phyloP scores from a whole-genome alignment of 92 coral and sea anemone species.

The Muricea muricata region DNA sequence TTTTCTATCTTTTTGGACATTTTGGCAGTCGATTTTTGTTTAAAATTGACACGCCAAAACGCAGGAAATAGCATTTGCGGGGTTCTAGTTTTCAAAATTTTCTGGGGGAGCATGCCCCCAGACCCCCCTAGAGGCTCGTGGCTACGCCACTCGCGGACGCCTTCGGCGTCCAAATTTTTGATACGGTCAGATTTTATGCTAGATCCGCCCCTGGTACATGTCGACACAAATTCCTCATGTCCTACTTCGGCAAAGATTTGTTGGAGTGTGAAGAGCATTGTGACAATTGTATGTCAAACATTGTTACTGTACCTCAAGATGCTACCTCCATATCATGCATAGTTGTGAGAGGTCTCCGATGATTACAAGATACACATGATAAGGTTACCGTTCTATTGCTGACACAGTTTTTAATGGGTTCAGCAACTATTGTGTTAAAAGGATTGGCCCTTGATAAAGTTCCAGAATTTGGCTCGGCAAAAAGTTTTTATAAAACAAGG shows the following conservation, averaged over 20 bases:
- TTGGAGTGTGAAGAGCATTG: constrained; percentile 49
- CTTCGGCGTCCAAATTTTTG: too few relatives aligned
- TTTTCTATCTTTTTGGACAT: too few relatives aligned
- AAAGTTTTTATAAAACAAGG: constrained; percentile 26
- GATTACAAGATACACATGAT: constrained; percentile 26
- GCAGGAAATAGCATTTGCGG: too few relatives aligned
- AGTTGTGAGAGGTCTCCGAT: constrained; percentile 32
- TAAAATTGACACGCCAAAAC: too few relatives aligned
- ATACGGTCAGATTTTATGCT: too few relatives aligned
- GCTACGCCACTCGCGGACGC: too few relatives aligned
- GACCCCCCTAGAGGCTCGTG: too few relatives aligned
- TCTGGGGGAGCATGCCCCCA: too few relatives aligned
- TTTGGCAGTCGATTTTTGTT: too few relatives aligned
- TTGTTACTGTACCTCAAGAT: constrained; percentile 29
- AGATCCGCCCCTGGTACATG: neutral
- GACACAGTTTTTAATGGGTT: constrained; percentile 56
- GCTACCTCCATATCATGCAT: constrained; percentile 19
- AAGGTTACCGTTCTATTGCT: constrained; percentile 47
- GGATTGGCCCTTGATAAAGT: constrained; percentile 43
- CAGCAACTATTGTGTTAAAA: constrained; percentile 44
- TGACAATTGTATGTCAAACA: constrained; percentile 39
- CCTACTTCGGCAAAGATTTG: constrained; percentile 36
- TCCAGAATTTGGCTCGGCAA: constrained; percentile 42
- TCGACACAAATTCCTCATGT: constrained; percentile 27
- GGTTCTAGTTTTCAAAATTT: too few relatives aligned